Base-by-base conservation (phyloP, 2,797 vertebrate species). In the Darevskia nairensis region DNA sequence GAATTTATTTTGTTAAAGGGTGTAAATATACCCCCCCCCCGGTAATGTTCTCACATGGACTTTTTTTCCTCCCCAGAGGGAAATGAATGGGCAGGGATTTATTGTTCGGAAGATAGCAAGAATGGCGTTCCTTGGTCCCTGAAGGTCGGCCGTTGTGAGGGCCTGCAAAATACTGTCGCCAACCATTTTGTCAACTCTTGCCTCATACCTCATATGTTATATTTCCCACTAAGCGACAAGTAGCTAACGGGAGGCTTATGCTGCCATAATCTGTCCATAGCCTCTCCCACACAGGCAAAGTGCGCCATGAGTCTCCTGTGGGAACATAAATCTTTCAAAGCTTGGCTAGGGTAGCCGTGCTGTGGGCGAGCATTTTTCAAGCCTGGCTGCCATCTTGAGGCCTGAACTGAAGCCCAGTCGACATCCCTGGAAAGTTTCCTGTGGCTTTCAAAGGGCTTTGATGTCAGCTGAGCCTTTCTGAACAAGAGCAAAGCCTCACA, bases 381-480 rank as follows among this genome's bases (percentile, higher is more conserved):
- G 78, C 35, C 11, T 68, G 17, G 46, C 4, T 6, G 68, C 19
- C 66, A 59, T 8, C 7, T 64, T 2, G 35, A 79, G 50, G 85
- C 55, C 76, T 0, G 0, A 7, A 27, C 8, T 68, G 1, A 2
- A 15, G 1, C 25, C 71, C 39, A 17, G 74, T 75, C 6, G 55
- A 50, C 29, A 4, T 13, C 7, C 0, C 29, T 6, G 11, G 83
- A 6, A n/a, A 72, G 29, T 0, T 1, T 66, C 3, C 27, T n/a
- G 17, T 76, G 69, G 68, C 0, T 64, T 4, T 74, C 85, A 11
- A 4, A 0, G 23, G 59, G 69, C 3, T 6, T 9, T 41, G 79
- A 61, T 74, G 5, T 0, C 10, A 6, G 44, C 2, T 0, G 0
- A 0, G 3, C 68, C 0, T 46, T 10, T 17, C 9, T 0, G 39